phyloP scores from a whole-genome alignment of 2,113 vertebrate genomes.

The Lophochroa leadbeateri region DNA sequence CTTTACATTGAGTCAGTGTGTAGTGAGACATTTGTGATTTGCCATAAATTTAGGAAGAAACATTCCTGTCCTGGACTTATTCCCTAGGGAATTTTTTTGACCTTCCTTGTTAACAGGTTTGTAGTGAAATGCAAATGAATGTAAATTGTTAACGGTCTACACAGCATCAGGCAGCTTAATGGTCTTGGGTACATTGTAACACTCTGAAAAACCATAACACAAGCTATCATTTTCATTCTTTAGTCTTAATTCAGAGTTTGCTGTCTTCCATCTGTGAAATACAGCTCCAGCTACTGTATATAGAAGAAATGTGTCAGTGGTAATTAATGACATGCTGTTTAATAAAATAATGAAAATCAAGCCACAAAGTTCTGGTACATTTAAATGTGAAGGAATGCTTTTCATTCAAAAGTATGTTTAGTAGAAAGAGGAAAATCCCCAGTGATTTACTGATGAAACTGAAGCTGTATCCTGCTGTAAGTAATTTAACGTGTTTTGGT shows the following conservation, averaged over 20 bases:
- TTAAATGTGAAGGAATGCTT: neutral
- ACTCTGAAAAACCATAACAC: neutral
- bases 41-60: neutral
- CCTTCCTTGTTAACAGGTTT: neutral
- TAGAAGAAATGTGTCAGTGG: fast-evolving
- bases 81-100: neutral
- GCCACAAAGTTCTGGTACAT: neutral
- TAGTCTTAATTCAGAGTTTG: neutral
- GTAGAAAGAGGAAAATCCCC: neutral
- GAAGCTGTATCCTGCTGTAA: neutral
- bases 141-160: neutral
- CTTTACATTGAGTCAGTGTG: neutral
- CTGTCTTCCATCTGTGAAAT: neutral
- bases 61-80: neutral
- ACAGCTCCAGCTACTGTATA: neutral
- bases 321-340: neutral
- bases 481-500: neutral
- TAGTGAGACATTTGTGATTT: neutral
- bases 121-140: neutral
- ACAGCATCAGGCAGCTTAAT: neutral
- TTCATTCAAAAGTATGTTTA: neutral
- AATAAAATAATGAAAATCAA: neutral
- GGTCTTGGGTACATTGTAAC: neutral
- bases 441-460: neutral
- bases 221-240: neutral